Conservation (phyloP, 2,888 invertebrate species). For the Callinectes sapidus region DNA sequence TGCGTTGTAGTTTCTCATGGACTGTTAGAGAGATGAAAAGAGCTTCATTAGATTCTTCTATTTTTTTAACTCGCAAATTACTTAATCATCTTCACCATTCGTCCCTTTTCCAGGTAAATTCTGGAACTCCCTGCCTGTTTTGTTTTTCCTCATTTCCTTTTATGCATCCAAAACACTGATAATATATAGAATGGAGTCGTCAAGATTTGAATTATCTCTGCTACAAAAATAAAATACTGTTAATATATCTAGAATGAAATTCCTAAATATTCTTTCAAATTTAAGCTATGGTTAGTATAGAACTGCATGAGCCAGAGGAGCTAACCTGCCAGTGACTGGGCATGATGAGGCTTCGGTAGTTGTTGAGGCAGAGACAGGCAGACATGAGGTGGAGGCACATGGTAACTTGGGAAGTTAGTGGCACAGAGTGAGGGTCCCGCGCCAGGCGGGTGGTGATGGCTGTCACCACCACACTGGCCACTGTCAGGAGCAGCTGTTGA, state of each 20-base stretch:
- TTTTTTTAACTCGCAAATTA: background rate
- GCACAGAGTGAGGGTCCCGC: conserved; percentile 52
- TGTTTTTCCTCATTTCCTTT: background rate
- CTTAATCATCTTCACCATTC: background rate
- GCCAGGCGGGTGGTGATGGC: conserved; percentile 49
- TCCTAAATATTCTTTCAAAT: background rate
- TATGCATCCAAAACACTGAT: background rate
- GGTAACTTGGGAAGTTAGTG: conserved; percentile 42
- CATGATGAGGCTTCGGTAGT: conserved; percentile 59
- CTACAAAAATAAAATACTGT: background rate
- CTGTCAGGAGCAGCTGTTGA: conserved; percentile 55
- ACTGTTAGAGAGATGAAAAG: background rate
- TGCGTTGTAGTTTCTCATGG: conserved; percentile 39
- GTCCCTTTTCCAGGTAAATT: too few species aligned
- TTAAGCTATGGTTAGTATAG: background rate
- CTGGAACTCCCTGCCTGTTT: too few species aligned
- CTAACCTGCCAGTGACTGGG: conserved; percentile 54
- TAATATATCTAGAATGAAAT: background rate
- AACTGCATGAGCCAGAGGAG: background rate
- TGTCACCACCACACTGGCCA: conserved; percentile 45
- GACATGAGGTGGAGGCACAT: conserved; percentile 42
- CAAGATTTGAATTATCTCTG: too few species aligned
- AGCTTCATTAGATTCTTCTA: background rate
- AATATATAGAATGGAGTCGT: too few species aligned
- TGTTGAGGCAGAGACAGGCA: conserved; percentile 50